Percentiles rank a stretch among this genome's conserved stretches.
phyloP scores from a whole-genome alignment of 2,888 invertebrate genomes.

The Caenorhabditis virilis region DNA sequence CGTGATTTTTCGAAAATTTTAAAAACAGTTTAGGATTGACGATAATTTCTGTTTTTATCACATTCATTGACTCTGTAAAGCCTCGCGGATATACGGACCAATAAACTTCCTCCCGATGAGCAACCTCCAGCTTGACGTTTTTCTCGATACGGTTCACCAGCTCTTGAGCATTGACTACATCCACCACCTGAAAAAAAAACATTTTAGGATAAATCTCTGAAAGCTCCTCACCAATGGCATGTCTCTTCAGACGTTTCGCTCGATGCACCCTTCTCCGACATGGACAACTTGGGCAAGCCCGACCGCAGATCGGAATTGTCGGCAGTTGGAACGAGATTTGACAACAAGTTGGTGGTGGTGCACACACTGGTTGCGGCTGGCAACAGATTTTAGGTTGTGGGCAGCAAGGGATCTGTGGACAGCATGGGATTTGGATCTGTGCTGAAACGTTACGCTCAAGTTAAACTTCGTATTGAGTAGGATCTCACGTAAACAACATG shows the following conservation, averaged over 20 bases:
- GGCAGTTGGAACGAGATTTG: slow-evolving; percentile 24
- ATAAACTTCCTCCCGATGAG: too few relatives aligned
- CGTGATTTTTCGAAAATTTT: too few relatives aligned
- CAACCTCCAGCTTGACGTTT: background rate
- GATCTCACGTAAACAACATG: slow-evolving; percentile 23
- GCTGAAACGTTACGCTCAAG: slow-evolving; percentile 11
- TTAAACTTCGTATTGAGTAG: background rate
- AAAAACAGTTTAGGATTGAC: too few relatives aligned
- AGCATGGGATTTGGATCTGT: slow-evolving; percentile 27
- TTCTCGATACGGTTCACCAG: slow-evolving; percentile 18
- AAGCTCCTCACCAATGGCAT: slow-evolving; percentile 9
- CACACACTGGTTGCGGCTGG: slow-evolving; percentile 10
- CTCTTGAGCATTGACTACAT: slow-evolving; percentile 18
- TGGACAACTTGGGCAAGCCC: slow-evolving; percentile 32
- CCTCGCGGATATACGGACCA: too few relatives aligned
- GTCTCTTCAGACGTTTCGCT: slow-evolving; percentile 16
- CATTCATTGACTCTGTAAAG: too few relatives aligned
- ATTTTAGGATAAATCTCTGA: too few relatives aligned
- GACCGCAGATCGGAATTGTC: slow-evolving; percentile 27
- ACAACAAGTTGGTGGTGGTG: slow-evolving; percentile 23
- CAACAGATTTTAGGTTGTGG: slow-evolving; percentile 38
- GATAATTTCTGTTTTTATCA: too few relatives aligned
- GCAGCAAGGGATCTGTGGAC: slow-evolving; percentile 31
- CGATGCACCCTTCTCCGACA: slow-evolving; percentile 26
- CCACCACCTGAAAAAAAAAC: too few relatives aligned